Base-by-base conservation (phyloP, 2,113 vertebrate species). In the Cynoglossus semilaevis region DNA sequence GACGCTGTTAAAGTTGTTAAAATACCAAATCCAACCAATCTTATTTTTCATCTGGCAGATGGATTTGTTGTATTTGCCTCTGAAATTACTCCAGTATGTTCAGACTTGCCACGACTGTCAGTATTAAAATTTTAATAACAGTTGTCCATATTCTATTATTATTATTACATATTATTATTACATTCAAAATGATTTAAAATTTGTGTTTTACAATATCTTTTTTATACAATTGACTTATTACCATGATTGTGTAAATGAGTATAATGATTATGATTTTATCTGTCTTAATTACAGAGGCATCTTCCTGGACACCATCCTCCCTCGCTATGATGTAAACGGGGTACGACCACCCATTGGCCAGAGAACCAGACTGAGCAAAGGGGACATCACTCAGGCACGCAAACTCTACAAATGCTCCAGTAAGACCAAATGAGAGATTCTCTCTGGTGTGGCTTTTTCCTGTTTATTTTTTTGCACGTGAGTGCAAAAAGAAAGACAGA, bases 391-490 rank as follows among this genome's bases (percentile, higher is more conserved):
- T 58, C 96, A 99, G 85, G 96, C 96, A 51, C 94, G 95, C 74
- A 99, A 98, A 84, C 94, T 99, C 83, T 99, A 99, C 91, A 96
- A 96, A 86, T 99, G 96, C 81, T 94, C 94, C 67, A 93, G 96
- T 99, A 88, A 87, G 92, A 74, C 49, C 67, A 77, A 75, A 83
- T 80, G 64, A 77, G 73, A 76, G 54, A 80, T 78, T 61, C 60
- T 51, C 61, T 58, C 58, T 82, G 54, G 68, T 66, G 12, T 69
- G 36, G 75, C n/a, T 49, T 83, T 76, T 67, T 67, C 37, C 42
- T 50, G 16, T 67, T 67, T 80, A 71, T 82, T 79, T n/a, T n/a
- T 85, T 79, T 82, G 61, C 68, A 67, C 48, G 41, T 63, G 46
- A 73, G 43, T 37, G 56, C 63, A 51, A 51, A 63, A 40, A 4